A percentile compares a stretch with the other conserved stretches of the same genome.
phyloP scores from a whole-genome alignment of 2,888 invertebrate genomes.

The Pollenia amentaria region DNA sequence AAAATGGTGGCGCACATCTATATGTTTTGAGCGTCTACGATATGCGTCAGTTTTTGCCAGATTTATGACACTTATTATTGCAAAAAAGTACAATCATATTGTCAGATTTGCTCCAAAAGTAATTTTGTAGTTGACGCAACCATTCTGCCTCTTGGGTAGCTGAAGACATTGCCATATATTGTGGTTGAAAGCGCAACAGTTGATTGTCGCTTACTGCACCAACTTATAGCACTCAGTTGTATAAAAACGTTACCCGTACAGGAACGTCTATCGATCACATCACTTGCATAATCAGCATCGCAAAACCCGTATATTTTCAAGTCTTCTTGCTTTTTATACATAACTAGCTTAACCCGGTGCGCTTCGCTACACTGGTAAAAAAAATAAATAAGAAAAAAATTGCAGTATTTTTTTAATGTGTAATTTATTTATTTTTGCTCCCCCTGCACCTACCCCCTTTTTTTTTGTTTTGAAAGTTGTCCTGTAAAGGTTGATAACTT shows the following conservation, averaged over 20 bases:
- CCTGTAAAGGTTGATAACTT: too few relatives aligned
- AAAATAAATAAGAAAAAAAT: too few relatives aligned
- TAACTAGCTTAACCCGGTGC: too few relatives aligned
- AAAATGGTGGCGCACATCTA: not conserved
- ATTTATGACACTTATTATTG: conserved; percentile 32
- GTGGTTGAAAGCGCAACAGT: conserved; percentile 14
- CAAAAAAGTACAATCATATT: not conserved
- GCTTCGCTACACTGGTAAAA: too few relatives aligned
- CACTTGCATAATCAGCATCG: conserved; percentile 70
- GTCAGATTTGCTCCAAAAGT: not conserved
- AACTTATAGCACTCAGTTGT: conserved; percentile 61
- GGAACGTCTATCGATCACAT: conserved; percentile 61
- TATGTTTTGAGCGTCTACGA: conserved; percentile 25
- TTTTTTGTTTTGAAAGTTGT: too few relatives aligned
- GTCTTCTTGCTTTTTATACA: not conserved
- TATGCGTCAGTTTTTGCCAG: conserved; percentile 17
- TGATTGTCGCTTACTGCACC: conserved; percentile 59
- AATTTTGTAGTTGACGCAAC: conserved; percentile 2
- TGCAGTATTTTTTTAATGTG: too few relatives aligned
- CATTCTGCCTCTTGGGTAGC: conserved; percentile 36
- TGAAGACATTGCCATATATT: conserved; percentile 25
- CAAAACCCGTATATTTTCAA: conserved; percentile 18
- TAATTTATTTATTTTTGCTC: too few relatives aligned
- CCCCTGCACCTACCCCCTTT: too few relatives aligned
- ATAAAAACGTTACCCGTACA: conserved; percentile 46